Base-by-base conservation (phyloP, 1,140 invertebrate species). In the Leptinotarsa undecemlineata region DNA sequence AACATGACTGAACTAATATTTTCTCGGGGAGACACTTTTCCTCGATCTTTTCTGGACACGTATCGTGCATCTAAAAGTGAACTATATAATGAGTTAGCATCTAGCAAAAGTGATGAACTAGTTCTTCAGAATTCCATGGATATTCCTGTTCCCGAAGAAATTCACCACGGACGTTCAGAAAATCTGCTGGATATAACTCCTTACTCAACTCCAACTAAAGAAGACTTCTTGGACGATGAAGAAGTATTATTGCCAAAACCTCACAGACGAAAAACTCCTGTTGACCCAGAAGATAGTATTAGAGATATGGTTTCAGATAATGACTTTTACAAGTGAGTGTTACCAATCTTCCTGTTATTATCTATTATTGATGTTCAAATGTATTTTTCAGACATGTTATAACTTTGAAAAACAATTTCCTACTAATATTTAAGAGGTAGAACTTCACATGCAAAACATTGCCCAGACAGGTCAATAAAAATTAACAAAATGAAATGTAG, bases 261-360 rank as follows among this genome's bases (percentile, higher is more conserved):
- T 57, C 73, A 79, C 60, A 76, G 77, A 48, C 77, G 73, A 68
- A 80, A 80, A 69, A 67, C 73, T 51, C 77, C 81, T 26, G 82
- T 81, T 20, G 89, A 90, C 81, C 90, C 90, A 15, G 89, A 90
- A 78, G 89, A 90, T 79, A 90, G 89, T 75, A 90, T 91, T 72
- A 83, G 89, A 48, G 90, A 90, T 79, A 90, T 91, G 76, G 87
- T 91, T 62, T 89, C 88, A 4, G 89, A 90, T 76, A 90, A 91
- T 81, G 90, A 91, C 83, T 86, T 91, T 73, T 90, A 90, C 82
- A 89, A 88, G 90, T 90, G 76, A 76, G 51, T 17, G 51, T 5
- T 57, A 19, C 51, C 8, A 42, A 42, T 42, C 8, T 42, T 42
- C 33, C 33, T 33, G 8, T 42, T 42, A 42, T 11, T 42, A 42